Conservation (phyloP, 35 echinoderm and acorn worm species). For the Acanthaster planci region DNA sequence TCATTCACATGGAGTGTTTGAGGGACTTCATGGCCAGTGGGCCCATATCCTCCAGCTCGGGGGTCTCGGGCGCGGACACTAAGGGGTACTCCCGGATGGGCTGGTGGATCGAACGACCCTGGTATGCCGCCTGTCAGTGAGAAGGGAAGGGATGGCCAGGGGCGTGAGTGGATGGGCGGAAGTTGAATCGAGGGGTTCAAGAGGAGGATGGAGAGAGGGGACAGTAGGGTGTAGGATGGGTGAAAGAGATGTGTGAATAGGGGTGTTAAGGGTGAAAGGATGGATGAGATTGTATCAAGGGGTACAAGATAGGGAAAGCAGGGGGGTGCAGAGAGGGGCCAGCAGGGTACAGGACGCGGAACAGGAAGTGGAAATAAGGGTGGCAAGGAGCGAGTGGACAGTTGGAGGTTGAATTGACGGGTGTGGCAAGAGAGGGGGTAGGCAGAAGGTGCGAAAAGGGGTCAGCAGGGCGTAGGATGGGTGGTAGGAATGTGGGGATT, state of each 20-base stretch:
- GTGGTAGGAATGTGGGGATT: too few species aligned
- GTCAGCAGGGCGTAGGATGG: too few species aligned
- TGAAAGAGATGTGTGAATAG: conserved; percentile 20
- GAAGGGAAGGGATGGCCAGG: not conserved
- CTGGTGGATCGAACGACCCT: conserved; percentile 81
- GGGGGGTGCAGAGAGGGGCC: not conserved
- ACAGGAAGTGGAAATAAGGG: conserved; percentile 26
- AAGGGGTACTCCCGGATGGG: conserved; percentile 88
- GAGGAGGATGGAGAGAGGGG: not conserved
- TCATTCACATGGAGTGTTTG: conserved; percentile 5
- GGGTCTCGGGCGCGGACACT: conserved; percentile 75
- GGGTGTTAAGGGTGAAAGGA: conserved; percentile 16
- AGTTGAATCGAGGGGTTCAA: too few species aligned
- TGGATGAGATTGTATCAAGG: not conserved
- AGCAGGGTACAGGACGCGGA: conserved; percentile 13
- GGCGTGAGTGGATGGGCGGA: not conserved
- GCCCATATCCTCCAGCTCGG: conserved; percentile 79
- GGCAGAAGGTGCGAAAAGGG: not conserved
- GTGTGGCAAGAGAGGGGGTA: conserved; percentile 29
- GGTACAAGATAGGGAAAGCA: conserved; percentile 19
- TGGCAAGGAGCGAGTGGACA: not conserved
- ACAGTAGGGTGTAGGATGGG: conserved; percentile 10
- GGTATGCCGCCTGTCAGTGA: conserved; percentile 59
- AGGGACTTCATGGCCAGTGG: conserved; percentile 73
- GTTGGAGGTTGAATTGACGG: not conserved